phyloP scores from a whole-genome alignment of 2,797 vertebrate species.

The Acrocephalus scirpaceus region DNA sequence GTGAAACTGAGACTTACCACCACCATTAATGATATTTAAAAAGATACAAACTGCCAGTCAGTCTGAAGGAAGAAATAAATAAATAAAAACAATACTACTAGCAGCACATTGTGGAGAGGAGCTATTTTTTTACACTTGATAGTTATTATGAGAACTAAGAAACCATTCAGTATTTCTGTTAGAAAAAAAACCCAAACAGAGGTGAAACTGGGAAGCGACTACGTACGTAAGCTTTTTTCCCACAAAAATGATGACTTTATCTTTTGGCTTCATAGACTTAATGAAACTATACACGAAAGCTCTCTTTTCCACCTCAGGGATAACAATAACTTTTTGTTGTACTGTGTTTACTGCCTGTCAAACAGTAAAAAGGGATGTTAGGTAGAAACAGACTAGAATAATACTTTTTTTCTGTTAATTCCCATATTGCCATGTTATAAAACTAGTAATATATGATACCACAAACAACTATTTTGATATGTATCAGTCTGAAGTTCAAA shows the following conservation, averaged over 20 bases:
- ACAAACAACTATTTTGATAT: not conserved
- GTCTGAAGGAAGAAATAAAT: not conserved
- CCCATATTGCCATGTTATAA: not conserved
- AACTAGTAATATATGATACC: not conserved
- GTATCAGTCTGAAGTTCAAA: not conserved
- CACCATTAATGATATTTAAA: not conserved
- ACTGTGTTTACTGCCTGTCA: constrained; percentile 90
- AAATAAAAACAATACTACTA: not conserved
- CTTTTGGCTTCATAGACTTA: constrained; percentile 84
- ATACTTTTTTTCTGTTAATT: not conserved
- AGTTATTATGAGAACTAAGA: not conserved
- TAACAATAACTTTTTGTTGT: constrained; percentile 86
- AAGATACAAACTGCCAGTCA: not conserved
- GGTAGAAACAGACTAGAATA: not conserved
- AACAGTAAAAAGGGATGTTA: not conserved
- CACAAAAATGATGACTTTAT: constrained; percentile 95
- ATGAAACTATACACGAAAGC: constrained; percentile 85
- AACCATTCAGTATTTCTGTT: not conserved
- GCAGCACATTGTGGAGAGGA: not conserved
- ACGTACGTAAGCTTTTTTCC: constrained; percentile 90
- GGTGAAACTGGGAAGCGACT: not conserved
- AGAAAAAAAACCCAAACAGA: not conserved
- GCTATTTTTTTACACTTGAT: not conserved
- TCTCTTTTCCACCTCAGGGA: constrained; percentile 90
- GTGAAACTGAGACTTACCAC: not conserved